Base-by-base conservation (phyloP, 1,140 invertebrate genomes). In the Mylabris phalerata region DNA sequence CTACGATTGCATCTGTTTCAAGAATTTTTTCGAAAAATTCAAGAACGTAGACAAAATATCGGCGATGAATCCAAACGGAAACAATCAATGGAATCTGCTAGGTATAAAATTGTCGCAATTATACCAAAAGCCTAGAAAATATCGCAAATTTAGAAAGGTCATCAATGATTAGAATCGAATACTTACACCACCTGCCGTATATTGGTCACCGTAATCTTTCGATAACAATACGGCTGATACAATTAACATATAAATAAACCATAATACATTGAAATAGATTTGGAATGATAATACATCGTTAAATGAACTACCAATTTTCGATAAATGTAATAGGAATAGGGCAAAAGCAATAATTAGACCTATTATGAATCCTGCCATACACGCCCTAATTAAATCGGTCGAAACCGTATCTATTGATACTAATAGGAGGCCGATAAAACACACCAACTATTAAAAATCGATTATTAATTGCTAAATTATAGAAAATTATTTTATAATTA, bases 111-210 rank as follows among this genome's bases (percentile, higher is more conserved):
- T 9, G 38, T 38, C 4, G 50, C 55, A 11, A 64, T 58, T n/a
- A 61, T 42, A 24, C 62, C 62, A 55, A 64, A 64, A 32, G 43
- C 26, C 62, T 64, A 54, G 39, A 60, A 60, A 19, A 19, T 19
- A 1, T 19, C 1, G 19, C 19, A 19, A 19, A 19, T 19, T 48
- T 42, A 48, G 25, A 19, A 52, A 13, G 3, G 5, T 39, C 13
- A 50, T 4, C 27, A 50, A 7, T 42, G 4, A 52, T 9, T 51
- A 11, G 27, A 48, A 59, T 55, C 4, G 4, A 13, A 41, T 3
- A 59, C 57, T 63, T 59, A 64, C 62, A 55, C 55, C 59, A 50
- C 42, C 59, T 39, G 55, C 62, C 57, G 24, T 61, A 44, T 57
- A 25, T 24, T 9, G 25, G 9, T 51, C 42, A 6, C 24, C 11